Base-by-base conservation (phyloP, 2,888 invertebrate species). In the Drosophila recens region DNA sequence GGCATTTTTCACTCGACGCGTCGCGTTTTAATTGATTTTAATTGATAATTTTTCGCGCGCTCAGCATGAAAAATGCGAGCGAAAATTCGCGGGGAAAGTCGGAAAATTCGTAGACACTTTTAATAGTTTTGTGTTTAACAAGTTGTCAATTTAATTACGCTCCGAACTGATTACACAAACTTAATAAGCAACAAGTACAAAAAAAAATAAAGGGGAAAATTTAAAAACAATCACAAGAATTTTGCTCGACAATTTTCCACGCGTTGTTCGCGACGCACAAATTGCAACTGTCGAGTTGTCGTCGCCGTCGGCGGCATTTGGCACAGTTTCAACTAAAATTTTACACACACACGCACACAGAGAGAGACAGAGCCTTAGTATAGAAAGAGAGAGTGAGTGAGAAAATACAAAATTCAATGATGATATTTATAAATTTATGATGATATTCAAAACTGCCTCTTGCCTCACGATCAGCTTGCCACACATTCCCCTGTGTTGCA, bases 211-310 rank as follows among this genome's bases (percentile, higher is more conserved):
- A n/a, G 15, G 27, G 27, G 27, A 27, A 27, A 27, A 27, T 27
- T 27, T 0, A 6, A 61, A n/a, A 56, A 63, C 17, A 40, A 51
- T 11, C 10, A 45, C 38, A 23, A 49, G 17, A 65, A 65, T 53
- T 65, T 52, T 49, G 13, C 42, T 56, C 59, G 57, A 68, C 58
- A 53, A 45, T 71, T 66, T 74, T 74, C 53, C 63, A 79, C 75
- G 75, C 81, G 84, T 70, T 83, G 82, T 73, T 84, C 73, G 75
- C 89, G 75, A 70, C 74, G 79, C 80, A 76, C 87, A 68, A 80
- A 80, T 85, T 84, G 89, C 87, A 87, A 87, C 87, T 87, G 89
- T 87, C 80, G 83, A 73, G 68, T 69, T 87, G 87, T 82, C 82
- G 86, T 87, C 72, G 48, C 66, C 45, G 63, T 67, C 59, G 40